Percentiles rank a stretch among this genome's conserved stretches.
These are phyloP conservation scores for Lomographa bimaculata DNA, from an alignment of 2,888 invertebrate genomes.

Conservation along the genomic window DNA sequence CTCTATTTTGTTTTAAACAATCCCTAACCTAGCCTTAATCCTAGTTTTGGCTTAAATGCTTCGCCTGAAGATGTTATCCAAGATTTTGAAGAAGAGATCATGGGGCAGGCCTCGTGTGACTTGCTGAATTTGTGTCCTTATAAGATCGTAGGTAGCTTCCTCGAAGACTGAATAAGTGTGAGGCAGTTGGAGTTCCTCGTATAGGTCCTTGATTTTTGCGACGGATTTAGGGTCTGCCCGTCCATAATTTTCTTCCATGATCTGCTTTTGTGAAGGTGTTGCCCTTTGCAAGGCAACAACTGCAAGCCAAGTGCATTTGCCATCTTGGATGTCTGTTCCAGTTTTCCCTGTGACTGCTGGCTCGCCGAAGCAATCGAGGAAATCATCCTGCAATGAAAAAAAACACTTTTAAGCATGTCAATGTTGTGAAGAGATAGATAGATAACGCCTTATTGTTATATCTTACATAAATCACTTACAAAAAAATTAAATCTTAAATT, in stretches of 20 bases:
- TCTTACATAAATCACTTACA: no score
- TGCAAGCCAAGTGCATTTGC: conserved; percentile 98
- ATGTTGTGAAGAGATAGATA: no score
- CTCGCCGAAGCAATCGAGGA: conserved; percentile 95
- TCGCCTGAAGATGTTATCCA: conserved; percentile 91
- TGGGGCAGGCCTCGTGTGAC: conserved; percentile 92
- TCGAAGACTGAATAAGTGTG: conserved; percentile 91
- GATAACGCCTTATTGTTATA: no score
- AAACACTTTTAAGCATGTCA: not conserved
- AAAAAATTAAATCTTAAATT: no score
- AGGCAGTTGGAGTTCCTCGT: conserved; percentile 89
- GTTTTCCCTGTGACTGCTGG: conserved; percentile 93
- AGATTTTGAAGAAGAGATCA: conserved; percentile 90
- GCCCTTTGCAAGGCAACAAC: conserved; percentile 94
- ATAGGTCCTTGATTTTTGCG: conserved; percentile 88
- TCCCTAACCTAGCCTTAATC: conserved; percentile 16
- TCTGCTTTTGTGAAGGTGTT: conserved; percentile 86
- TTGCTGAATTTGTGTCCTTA: conserved; percentile 93
- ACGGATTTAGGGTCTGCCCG: conserved; percentile 86
- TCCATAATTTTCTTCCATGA: conserved; percentile 92
- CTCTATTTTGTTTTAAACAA: conserved; percentile 25
- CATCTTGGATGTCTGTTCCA: conserved; percentile 96
- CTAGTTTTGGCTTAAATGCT: conserved; percentile 72
- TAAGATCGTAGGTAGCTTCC: conserved; percentile 91
- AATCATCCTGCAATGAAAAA: conserved; percentile 91